phyloP scores from a whole-genome alignment of 1,140 invertebrate species.

The Apis cerana region DNA sequence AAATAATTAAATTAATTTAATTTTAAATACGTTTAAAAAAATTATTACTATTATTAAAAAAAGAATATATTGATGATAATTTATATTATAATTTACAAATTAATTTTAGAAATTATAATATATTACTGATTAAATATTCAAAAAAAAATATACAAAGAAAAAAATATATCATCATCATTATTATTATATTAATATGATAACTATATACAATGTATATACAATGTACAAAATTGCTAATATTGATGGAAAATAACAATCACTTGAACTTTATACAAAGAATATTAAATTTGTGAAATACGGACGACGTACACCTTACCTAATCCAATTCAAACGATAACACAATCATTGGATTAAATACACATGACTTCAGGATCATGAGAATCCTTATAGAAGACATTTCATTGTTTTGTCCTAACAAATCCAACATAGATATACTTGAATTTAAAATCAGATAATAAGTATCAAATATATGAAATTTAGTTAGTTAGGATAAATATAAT shows the following conservation, averaged over 20 bases:
- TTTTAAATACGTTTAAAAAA: background rate
- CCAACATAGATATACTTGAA: background rate
- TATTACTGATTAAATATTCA: background rate
- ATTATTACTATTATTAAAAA: background rate
- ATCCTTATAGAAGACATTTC: background rate
- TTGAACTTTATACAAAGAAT: background rate
- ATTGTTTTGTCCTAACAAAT: background rate
- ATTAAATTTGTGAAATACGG: background rate
- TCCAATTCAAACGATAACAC: constrained; percentile 4
- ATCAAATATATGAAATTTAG: background rate
- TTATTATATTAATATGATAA: too few species aligned
- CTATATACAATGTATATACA: background rate
- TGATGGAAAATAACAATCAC: background rate
- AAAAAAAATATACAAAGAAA: background rate
- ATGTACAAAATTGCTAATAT: background rate
- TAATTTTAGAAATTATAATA: background rate
- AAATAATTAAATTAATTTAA: too few species aligned
- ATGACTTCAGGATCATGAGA: background rate
- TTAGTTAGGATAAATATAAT: background rate
- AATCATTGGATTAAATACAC: background rate
- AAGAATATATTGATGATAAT: too few species aligned
- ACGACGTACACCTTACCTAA: background rate
- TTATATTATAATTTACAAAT: too few species aligned
- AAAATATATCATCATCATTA: too few species aligned
- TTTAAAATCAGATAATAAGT: too few species aligned